Evolutionary conservation across 2,113 vertebrate species (phyloP).

Genomic region (Lasiurus cinereus): DNA sequence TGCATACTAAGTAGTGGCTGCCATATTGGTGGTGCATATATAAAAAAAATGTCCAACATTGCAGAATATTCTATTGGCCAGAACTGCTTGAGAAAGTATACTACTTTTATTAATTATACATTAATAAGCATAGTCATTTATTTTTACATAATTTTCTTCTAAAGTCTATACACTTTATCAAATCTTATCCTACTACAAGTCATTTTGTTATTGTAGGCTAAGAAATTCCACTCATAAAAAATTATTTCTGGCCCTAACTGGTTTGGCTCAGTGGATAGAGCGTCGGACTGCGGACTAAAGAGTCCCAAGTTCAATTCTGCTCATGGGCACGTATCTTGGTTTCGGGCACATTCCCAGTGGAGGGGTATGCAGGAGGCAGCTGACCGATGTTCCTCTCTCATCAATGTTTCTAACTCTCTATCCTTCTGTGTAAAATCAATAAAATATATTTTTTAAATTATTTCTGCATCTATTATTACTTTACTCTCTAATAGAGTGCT

Average conservation of each 20-base stretch:
- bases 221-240: slow-evolving; percentile 24
- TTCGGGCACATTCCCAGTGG: too few species aligned
- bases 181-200: not conserved
- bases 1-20: not conserved
- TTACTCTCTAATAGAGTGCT: not conserved
- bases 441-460: not conserved
- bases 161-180: slow-evolving; percentile 8
- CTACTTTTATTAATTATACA: not conserved
- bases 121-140: not conserved
- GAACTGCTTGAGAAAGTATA: not conserved
- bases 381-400: too few species aligned
- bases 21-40: not conserved
- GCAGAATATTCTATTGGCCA: not conserved
- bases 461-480: not conserved
- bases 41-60: not conserved
- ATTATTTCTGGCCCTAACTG: not conserved
- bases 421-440: too few species aligned
- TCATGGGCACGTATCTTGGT: too few species aligned
- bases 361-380: too few species aligned
- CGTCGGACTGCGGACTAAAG: too few species aligned
- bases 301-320: too few species aligned
- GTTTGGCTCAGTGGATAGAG: too few species aligned
- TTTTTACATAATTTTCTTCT: not conserved
- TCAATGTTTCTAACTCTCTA: too few species aligned
- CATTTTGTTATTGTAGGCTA: not conserved